phyloP scores from a whole-genome alignment of 2,797 vertebrate genomes.

The Typhlichthys subterraneus region DNA sequence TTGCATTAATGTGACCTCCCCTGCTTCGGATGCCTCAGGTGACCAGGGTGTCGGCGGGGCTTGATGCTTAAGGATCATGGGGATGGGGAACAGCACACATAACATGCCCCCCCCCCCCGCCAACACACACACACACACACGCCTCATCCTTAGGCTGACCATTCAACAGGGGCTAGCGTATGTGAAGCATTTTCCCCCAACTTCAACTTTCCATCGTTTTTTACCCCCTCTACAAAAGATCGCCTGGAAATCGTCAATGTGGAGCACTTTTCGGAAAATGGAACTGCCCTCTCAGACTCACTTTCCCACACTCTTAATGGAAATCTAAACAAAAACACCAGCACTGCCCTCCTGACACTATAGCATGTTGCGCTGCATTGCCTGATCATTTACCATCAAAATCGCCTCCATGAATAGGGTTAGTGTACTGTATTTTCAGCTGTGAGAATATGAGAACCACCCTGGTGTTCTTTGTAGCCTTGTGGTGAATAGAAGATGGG shows the following conservation, averaged over 20 bases:
- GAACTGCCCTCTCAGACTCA: conserved; percentile 67
- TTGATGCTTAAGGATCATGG: conserved; percentile 57
- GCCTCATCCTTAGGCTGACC: conserved; percentile 21
- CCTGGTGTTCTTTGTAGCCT: conserved; percentile 17
- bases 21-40: conserved; percentile 45
- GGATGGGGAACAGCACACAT: conserved; percentile 52
- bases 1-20: conserved; percentile 64
- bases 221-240: conserved; percentile 37
- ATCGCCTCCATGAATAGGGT: conserved; percentile 41
- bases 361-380: conserved; percentile 30
- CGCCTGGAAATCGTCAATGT: conserved; percentile 79
- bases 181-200: conserved; percentile 57
- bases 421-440: conserved; percentile 36
- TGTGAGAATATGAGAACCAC: conserved; percentile 38
- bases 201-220: conserved; percentile 70
- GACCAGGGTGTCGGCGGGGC: conserved; percentile 40
- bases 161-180: conserved; percentile 51
- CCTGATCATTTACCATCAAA: conserved; percentile 48
- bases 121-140: conserved; percentile 3
- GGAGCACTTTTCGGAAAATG: conserved; percentile 73
- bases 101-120: conserved; percentile 41
- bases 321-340: conserved; percentile 60
- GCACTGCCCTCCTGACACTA: conserved; percentile 25
- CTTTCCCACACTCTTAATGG: conserved; percentile 74
- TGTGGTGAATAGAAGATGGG: conserved; percentile 32